Conservation (phyloP, 2,113 vertebrate genomes). For the Morone chrysops region DNA sequence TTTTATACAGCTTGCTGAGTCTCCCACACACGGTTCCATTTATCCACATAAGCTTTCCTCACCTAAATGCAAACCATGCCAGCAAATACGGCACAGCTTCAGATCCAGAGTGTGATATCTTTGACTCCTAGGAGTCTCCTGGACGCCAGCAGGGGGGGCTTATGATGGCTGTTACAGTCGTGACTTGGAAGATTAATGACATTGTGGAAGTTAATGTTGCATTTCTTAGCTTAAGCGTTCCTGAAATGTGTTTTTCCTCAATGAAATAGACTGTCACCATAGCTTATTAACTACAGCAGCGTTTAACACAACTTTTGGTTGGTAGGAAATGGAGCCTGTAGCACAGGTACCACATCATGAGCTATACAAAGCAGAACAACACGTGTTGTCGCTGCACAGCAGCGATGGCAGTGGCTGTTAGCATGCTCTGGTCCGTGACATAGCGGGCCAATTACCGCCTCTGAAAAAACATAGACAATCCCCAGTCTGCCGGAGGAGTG, state of each 20-base stretch:
- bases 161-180: background rate
- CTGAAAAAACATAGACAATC: constrained; percentile 62
- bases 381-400: constrained; percentile 43
- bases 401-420: constrained; percentile 64
- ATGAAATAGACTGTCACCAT: background rate
- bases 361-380: constrained; percentile 33
- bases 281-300: constrained; percentile 33
- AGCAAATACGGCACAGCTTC: constrained; percentile 33
- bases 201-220: constrained; percentile 30
- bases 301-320: constrained; percentile 36
- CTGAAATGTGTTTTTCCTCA: background rate
- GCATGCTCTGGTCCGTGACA: constrained; percentile 59
- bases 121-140: constrained; percentile 10
- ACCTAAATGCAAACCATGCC: constrained; percentile 61
- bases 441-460: constrained; percentile 75
- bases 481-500: constrained; percentile 64
- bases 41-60: constrained; percentile 66
- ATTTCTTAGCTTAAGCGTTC: constrained; percentile 24
- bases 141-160: background rate
- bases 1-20: constrained; percentile 52
- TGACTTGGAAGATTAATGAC: constrained; percentile 36
- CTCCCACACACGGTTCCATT: constrained; percentile 75
- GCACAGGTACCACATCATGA: constrained; percentile 56
- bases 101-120: constrained; percentile 34
- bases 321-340: constrained; percentile 40